Conservation (phyloP, 2,888 invertebrate species). For the Meteorus colon region DNA sequence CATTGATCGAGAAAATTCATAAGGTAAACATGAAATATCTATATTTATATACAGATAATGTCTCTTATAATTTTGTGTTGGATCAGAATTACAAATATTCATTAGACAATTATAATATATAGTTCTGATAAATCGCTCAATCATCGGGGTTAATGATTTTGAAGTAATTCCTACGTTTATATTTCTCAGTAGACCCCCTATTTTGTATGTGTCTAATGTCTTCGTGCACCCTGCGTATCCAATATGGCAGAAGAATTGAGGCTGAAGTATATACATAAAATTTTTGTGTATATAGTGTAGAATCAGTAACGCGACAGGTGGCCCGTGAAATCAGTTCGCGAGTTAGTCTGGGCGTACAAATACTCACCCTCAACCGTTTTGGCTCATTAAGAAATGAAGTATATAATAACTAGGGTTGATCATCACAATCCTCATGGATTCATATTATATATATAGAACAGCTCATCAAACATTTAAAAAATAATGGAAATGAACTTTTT, state of each 20-base stretch:
- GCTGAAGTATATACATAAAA: slow-evolving; percentile 52
- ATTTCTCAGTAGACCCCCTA: slow-evolving; percentile 21
- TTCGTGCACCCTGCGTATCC: slow-evolving; percentile 55
- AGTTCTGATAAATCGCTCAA: neutral
- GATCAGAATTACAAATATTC: neutral
- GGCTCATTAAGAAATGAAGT: slow-evolving; percentile 67
- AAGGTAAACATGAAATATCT: neutral
- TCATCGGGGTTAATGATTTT: slow-evolving; percentile 49
- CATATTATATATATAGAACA: slow-evolving; percentile 40
- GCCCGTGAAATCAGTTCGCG: slow-evolving; percentile 72
- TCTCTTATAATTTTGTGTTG: neutral
- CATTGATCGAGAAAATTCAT: neutral
- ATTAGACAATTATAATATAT: neutral
- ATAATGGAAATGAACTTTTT: neutral
- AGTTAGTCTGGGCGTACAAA: slow-evolving; percentile 49
- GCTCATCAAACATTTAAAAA: slow-evolving; percentile 11
- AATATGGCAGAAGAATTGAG: slow-evolving; percentile 62
- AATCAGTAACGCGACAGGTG: slow-evolving; percentile 68
- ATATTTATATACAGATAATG: neutral
- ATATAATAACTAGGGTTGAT: slow-evolving; percentile 62
- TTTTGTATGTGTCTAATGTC: slow-evolving; percentile 33
- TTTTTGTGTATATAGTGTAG: slow-evolving; percentile 28
- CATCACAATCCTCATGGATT: slow-evolving; percentile 42
- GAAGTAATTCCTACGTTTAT: slow-evolving; percentile 49
- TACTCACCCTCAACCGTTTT: slow-evolving; percentile 57